Evolutionary conservation across 2,797 vertebrate genomes (phyloP).

Genomic region (Numenius phaeopus): DNA sequence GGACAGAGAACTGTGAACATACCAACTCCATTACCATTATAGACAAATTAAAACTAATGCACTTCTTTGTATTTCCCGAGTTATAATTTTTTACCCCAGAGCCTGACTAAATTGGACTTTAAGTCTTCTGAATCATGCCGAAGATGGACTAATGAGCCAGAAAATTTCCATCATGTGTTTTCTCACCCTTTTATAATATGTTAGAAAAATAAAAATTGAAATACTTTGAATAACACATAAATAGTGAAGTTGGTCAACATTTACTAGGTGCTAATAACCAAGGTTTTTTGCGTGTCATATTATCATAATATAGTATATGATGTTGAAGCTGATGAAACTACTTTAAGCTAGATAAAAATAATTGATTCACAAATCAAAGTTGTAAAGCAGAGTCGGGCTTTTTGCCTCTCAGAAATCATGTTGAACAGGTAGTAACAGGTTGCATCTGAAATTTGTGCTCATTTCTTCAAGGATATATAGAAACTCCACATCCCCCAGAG

Average conservation of each 20-base stretch:
- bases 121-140: not conserved
- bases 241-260: not conserved
- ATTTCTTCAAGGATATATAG: constrained; percentile 1
- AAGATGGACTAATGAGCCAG: not conserved
- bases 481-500: not conserved
- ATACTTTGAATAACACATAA: not conserved
- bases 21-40: not conserved
- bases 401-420: constrained; percentile 4
- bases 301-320: not conserved
- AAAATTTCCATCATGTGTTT: not conserved
- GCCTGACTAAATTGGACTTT: not conserved
- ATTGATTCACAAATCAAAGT: constrained; percentile 32
- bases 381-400: not conserved
- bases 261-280: not conserved
- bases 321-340: not conserved
- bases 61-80: not conserved
- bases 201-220: not conserved
- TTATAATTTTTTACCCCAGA: not conserved
- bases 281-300: not conserved
- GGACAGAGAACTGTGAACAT: not conserved
- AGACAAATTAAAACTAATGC: constrained; percentile 51
- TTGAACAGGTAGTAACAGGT: not conserved
- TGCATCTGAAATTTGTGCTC: not conserved
- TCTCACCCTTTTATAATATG: not conserved
- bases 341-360: constrained; percentile 6